Conservation (phyloP, 2,113 vertebrate genomes). For the Accipiter cooperii region DNA sequence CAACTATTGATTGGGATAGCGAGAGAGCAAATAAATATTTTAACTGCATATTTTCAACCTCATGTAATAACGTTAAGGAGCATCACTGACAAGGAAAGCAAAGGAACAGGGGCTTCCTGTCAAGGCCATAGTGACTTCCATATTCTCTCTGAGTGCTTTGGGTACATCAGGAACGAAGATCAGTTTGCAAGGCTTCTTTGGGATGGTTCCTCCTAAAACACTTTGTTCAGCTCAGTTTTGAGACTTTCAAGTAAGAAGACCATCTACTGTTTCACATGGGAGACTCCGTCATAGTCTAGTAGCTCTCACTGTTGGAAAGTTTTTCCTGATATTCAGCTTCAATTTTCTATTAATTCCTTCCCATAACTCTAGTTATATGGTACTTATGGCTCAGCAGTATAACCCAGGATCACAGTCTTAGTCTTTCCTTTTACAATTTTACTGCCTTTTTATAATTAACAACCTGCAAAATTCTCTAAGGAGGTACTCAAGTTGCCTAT, state of each 20-base stretch:
- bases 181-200: not conserved
- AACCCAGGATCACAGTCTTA: not conserved
- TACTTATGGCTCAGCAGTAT: not conserved
- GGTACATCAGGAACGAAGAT: not conserved
- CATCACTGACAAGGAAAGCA: not conserved
- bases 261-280: not conserved
- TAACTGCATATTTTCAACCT: not conserved
- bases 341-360: constrained; percentile 1
- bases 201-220: not conserved
- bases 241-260: not conserved
- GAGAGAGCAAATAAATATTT: not conserved
- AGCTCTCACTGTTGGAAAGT: not conserved
- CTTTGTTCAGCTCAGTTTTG: not conserved
- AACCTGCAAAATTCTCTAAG: not conserved
- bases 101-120: not conserved
- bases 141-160: not conserved
- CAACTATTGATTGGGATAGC: not conserved
- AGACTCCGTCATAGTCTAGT: not conserved
- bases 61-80: not conserved
- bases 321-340: not conserved
- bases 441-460: not conserved
- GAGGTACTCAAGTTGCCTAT: not conserved
- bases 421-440: not conserved
- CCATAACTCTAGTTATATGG: not conserved
- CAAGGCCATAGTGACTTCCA: not conserved